These are phyloP conservation scores for Nymphalis urticae DNA, from an alignment of 2,888 invertebrate genomes.

Conservation along the genomic window DNA sequence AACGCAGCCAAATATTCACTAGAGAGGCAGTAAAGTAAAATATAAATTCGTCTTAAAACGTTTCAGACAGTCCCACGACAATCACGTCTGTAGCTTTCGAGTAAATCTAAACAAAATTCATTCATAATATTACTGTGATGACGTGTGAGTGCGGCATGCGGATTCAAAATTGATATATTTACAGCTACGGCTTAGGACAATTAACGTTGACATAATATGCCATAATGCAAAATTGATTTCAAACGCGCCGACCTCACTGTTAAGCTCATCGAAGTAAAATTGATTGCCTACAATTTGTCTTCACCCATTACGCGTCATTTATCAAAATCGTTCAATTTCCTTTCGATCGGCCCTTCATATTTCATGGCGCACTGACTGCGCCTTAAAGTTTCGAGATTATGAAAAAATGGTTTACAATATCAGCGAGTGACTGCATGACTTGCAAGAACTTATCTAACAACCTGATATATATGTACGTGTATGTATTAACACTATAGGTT, in stretches of 20 bases:
- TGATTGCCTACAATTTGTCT: constrained; percentile 7
- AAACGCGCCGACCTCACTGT: neutral
- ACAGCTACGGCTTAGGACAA: no score
- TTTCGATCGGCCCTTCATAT: neutral
- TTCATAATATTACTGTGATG: no score
- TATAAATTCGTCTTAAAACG: no score
- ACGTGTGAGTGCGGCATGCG: no score
- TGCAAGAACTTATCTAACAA: neutral
- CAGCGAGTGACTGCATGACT: neutral
- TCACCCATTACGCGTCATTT: constrained; percentile 2
- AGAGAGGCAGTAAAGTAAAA: no score
- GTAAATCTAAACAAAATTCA: no score
- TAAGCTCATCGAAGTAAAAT: neutral
- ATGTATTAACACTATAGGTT: no score
- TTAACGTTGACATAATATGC: neutral
- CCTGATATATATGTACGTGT: neutral
- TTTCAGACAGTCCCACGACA: no score
- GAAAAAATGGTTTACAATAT: neutral
- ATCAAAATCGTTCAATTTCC: constrained; percentile 13
- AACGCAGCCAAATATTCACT: no score
- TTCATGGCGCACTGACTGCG: neutral
- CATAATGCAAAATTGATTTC: neutral
- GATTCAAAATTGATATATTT: neutral
- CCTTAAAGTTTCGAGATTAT: neutral
- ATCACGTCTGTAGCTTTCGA: no score